Percentiles rank a stretch among this genome's conserved stretches.
Conservation (phyloP, 2,888 invertebrate species). For the Salpingus planirostris region DNA sequence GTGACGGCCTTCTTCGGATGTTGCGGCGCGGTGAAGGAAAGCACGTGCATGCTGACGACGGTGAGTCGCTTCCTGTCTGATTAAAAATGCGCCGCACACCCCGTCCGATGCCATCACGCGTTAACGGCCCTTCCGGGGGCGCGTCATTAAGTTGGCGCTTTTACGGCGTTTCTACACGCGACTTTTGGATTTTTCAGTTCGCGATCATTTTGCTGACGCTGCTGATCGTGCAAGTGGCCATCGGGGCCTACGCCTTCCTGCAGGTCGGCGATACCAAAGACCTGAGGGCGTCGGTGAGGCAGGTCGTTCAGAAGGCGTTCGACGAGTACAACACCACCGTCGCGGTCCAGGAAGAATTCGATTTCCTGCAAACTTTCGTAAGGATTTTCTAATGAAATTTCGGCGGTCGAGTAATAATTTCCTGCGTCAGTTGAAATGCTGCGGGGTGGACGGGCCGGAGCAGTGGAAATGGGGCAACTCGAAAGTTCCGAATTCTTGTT, state of each 20-base stretch:
- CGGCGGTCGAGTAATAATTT: conserved; percentile 1
- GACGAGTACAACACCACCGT: conserved; percentile 38
- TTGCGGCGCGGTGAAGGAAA: conserved; percentile 31
- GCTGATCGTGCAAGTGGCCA: conserved; percentile 60
- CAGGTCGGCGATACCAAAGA: conserved; percentile 47
- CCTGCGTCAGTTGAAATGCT: conserved; percentile 20
- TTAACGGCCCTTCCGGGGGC: no score
- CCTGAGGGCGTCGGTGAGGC: conserved; percentile 26
- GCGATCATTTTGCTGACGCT: conserved; percentile 52
- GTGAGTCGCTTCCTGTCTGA: conserved; percentile 18
- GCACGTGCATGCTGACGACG: conserved; percentile 32
- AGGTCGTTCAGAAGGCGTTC: conserved; percentile 39
- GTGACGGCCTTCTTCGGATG: conserved; percentile 33
- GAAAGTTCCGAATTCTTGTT: conserved; percentile 19
- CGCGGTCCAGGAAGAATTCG: conserved; percentile 46
- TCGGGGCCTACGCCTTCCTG: conserved; percentile 57
- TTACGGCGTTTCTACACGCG: no score
- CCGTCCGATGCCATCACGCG: no score
- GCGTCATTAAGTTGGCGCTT: no score
- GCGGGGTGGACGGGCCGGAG: conserved; percentile 19
- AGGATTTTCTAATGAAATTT: conserved; percentile 6
- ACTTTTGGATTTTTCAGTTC: conserved; percentile 22
- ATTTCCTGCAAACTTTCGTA: conserved; percentile 54
- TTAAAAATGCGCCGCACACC: background rate
- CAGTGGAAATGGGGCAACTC: conserved; percentile 22